Conservation (phyloP, 2,888 invertebrate genomes). For the Spatulosminthurus flaviceps region DNA sequence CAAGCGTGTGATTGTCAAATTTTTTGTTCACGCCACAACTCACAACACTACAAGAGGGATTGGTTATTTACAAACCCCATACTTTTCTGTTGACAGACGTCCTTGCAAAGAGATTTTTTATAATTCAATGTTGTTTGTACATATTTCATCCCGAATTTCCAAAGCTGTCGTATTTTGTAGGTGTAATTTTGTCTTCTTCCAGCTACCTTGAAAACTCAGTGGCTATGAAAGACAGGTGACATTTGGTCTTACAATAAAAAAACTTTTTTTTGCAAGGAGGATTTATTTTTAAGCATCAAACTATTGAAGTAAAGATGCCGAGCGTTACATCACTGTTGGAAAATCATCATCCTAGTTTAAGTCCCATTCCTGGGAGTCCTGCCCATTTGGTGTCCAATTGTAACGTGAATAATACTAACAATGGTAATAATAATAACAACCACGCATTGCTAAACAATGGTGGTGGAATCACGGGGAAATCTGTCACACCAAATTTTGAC, state of each 20-base stretch:
- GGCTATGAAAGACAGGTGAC: too few species aligned
- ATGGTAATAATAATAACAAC: conserved; percentile 32
- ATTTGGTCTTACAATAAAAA: background rate
- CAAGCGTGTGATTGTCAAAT: too few species aligned
- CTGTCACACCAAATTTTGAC: conserved; percentile 47
- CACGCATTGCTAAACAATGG: background rate
- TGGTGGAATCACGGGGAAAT: background rate
- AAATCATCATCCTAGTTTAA: conserved; percentile 51
- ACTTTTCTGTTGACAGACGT: too few species aligned
- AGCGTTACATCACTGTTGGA: conserved; percentile 52
- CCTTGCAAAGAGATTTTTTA: too few species aligned
- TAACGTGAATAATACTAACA: conserved; percentile 36
- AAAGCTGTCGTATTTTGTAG: too few species aligned
- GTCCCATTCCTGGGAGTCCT: conserved; percentile 53
- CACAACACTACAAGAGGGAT: too few species aligned
- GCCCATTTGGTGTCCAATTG: conserved; percentile 40
- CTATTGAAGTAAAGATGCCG: conserved; percentile 46
- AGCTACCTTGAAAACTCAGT: too few species aligned
- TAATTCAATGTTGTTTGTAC: too few species aligned
- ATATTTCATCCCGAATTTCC: too few species aligned
- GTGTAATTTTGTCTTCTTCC: too few species aligned
- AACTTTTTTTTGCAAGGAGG: background rate
- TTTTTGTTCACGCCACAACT: too few species aligned
- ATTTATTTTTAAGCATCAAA: background rate
- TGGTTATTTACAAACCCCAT: too few species aligned